Evolutionary conservation across 2,113 vertebrate genomes (phyloP).

Genomic region (Tonatia bakeri): DNA sequence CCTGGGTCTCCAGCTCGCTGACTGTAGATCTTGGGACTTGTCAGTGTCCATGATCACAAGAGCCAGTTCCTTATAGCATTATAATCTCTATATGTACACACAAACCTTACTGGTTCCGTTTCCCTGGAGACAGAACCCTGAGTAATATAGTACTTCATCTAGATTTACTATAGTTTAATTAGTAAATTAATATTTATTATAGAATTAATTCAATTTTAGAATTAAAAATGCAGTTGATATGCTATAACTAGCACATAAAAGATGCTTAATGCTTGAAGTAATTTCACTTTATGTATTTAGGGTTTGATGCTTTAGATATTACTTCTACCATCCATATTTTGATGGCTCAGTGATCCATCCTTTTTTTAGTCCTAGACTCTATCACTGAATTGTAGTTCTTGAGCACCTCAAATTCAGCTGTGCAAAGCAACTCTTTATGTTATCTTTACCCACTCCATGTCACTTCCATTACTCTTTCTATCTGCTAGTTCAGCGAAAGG

Average conservation of each 20-base stretch:
- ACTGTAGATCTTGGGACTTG: not conserved
- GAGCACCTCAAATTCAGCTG: not conserved
- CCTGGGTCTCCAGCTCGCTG: not conserved
- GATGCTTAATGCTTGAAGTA: not conserved
- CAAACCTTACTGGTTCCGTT: not conserved
- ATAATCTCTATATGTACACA: not conserved
- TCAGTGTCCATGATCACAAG: not conserved
- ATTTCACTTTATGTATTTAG: not conserved
- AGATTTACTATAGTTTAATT: not conserved
- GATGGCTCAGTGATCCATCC: not conserved
- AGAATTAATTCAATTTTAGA: not conserved
- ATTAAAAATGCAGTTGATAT: not conserved
- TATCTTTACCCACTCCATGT: not conserved
- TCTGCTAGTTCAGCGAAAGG: not conserved
- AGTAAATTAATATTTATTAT: not conserved
- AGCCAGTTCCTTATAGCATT: not conserved
- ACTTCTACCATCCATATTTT: not conserved
- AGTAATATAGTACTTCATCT: not conserved
- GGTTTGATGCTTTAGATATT: not conserved
- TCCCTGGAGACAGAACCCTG: not conserved
- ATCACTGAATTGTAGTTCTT: not conserved
- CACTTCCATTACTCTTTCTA: not conserved
- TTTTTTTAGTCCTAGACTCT: not conserved
- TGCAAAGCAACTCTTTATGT: not conserved
- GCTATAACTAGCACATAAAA: not conserved